Evolutionary conservation across 2,888 invertebrate species (phyloP), one percentile per base, ranked within the genome.

Genomic region (Acronicta aceris): DNA sequence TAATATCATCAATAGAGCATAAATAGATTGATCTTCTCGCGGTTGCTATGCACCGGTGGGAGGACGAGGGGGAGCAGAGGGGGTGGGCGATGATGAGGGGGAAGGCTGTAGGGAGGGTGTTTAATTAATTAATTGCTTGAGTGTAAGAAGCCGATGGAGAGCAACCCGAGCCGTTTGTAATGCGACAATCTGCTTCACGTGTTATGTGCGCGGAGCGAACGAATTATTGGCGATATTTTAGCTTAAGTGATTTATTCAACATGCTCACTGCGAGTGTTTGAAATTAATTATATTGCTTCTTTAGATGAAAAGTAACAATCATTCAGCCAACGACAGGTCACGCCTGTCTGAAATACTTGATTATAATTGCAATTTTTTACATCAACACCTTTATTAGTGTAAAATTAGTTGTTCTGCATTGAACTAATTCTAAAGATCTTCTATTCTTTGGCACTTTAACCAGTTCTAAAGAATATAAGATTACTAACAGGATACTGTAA

Each of bases 61-160:
- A n/a, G 21, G 13, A n/a, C n/a, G 12, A 6, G 1, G 10, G 40
- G 4, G 15, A 4, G 47, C 1, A 13, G 0, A 9, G 43, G 5
- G 15, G 5, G 2, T 12, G 21, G 43, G 38, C 33, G 6, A 8
- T 9, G 15, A 1, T 30, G 0, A 0, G 10, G 6, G 17, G 27
- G 36, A 12, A 15, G 21, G n/a, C 15, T 50, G 15, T 8, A 30
- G 7, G 15, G 6, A 21, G 46, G 42, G 49, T 46, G 51, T 57
- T 61, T 71, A 71, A 65, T 71, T 74, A 74, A 74, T 74, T 74
- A 74, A 74, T 74, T 74, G 74, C 50, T 51, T 40, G 50, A 59
- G 59, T 61, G 48, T 74, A 74, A 74, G 73, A 59, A 74, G 75
- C 64, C 57, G 45, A 46, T 42, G 61, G 52, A 51, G 52, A 50